Evolutionary conservation across 2,797 vertebrate species (phyloP), one percentile per base, ranked within the genome.

Genomic region (Xiphorhynchus erythropygius): DNA sequence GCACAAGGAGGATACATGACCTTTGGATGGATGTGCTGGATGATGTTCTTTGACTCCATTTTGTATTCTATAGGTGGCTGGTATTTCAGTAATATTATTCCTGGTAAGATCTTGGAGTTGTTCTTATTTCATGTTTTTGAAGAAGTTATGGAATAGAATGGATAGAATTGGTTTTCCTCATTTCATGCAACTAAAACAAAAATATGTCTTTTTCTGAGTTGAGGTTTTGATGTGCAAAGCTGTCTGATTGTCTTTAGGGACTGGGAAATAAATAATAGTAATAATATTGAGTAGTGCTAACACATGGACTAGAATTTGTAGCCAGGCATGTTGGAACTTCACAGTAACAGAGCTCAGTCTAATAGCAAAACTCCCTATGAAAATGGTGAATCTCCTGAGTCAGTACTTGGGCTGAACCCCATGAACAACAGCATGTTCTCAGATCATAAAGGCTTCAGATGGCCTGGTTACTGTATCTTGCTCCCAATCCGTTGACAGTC

Each of bases 11-110:
- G 53, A 23, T 85, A 69, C 71, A 68, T 97, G 95, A 97, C 97
- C 24, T 98, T 98, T 78, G 96, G 91, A 71, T 96, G 97, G 96
- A 93, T 97, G 49, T 98, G 97, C 82, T 97, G 97, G 95, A 97
- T 98, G 92, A 97, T 98, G 87, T 68, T 98, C 27, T 94, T 98
- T 44, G 98, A 98, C 50, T 97, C 97, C 19, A 76, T 96, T 94
- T 86, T 98, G 21, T 98, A 98, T 93, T 97, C 89, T 77, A 11
- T 97, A 18, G 60, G 96, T 74, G 98, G 98, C 42, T 98, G 98
- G 98, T 98, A 98, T 94, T 96, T 98, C 87, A 96, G 94, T 91
- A 98, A 92, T 90, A 67, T 98, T 89, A 74, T 97, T 94, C 92
- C 97, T 64, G 98, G 98, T 98, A 97, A 97, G 97, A 91, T 27